Evolutionary conservation across 2,797 vertebrate species (phyloP).

Genomic region (Mus caroli): DNA sequence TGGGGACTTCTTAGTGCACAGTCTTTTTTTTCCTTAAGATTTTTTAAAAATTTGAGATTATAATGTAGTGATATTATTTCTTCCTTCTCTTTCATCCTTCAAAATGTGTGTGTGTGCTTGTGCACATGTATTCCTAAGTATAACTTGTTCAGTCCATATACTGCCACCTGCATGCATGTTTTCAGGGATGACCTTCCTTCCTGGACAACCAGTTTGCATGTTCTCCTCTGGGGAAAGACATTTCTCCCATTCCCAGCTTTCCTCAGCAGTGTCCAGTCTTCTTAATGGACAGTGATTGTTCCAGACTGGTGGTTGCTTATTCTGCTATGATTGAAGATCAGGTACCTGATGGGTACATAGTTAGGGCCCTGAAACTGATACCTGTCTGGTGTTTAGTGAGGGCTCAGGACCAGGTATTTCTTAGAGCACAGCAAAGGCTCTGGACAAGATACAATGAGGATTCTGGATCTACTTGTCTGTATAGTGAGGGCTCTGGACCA

Average conservation of each 20-base stretch:
- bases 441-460: rapidly evolving
- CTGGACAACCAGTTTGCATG: not conserved
- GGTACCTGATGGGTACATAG: rapidly evolving
- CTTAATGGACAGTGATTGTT: not conserved
- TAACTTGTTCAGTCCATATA: not conserved
- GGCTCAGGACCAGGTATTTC: rapidly evolving
- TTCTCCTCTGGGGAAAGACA: not conserved
- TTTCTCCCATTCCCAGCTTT: not conserved
- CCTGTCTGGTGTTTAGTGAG: rapidly evolving
- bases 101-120: not conserved
- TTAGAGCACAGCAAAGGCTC: rapidly evolving
- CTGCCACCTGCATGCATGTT: not conserved
- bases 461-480: too few relatives aligned
- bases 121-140: not conserved
- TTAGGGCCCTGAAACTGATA: not conserved
- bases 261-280: not conserved
- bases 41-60: not conserved
- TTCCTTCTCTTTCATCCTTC: not conserved
- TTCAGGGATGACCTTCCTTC: not conserved
- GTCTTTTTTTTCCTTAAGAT: not conserved
- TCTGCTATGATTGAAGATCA: not conserved
- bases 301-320: rapidly evolving
- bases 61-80: not conserved
- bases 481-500: too few relatives aligned
- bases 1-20: not conserved